Conservation (phyloP, 2,888 invertebrate genomes). For the Tetanocera ferruginea region DNA sequence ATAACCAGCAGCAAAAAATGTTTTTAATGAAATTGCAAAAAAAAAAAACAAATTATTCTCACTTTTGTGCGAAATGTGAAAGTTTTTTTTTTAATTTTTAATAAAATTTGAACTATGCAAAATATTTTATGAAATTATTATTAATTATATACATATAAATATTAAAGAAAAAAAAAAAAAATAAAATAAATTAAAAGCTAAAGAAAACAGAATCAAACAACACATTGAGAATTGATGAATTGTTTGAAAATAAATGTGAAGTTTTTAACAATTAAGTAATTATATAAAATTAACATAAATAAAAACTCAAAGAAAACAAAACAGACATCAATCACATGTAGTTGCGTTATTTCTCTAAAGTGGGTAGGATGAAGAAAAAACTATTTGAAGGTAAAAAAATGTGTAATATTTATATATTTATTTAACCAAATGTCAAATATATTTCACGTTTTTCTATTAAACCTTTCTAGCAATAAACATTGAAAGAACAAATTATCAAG, state of each 20-base stretch:
- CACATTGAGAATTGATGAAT: slow-evolving; percentile 22
- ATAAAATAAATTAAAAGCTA: slow-evolving; percentile 2
- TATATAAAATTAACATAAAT: slow-evolving; percentile 29
- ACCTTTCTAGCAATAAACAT: no score
- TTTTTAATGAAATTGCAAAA: slow-evolving; percentile 23
- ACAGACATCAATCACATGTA: background rate
- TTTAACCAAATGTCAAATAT: no score
- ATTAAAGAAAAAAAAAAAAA: slow-evolving; percentile 1
- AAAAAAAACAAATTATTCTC: no score
- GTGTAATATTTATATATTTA: background rate
- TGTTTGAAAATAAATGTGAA: slow-evolving; percentile 34
- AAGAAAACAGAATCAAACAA: background rate
- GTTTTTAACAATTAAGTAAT: slow-evolving; percentile 30
- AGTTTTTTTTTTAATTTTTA: slow-evolving; percentile 1
- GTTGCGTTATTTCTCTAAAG: background rate
- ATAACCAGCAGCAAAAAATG: background rate
- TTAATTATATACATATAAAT: slow-evolving; percentile 7
- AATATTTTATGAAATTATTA: slow-evolving; percentile 23
- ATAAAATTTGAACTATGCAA: slow-evolving; percentile 18
- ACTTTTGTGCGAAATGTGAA: slow-evolving; percentile 2
- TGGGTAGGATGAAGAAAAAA: background rate
- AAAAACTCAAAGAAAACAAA: slow-evolving; percentile 8
- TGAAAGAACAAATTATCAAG: no score
- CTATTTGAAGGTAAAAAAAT: background rate
- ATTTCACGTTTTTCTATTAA: no score